These are phyloP conservation scores for Dolichopus griseipennis DNA, from an alignment of 2,888 invertebrate genomes.

Conservation along the genomic window DNA sequence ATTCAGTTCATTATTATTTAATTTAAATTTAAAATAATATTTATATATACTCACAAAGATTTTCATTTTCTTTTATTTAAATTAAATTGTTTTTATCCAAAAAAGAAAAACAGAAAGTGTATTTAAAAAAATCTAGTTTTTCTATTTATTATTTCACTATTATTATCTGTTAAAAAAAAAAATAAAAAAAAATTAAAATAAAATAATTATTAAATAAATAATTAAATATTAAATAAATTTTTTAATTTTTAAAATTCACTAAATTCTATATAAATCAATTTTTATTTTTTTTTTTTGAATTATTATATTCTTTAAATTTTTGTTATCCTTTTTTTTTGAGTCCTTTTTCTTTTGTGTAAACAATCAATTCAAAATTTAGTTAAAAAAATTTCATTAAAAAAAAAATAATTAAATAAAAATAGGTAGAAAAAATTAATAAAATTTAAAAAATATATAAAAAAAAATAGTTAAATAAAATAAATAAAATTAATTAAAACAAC, in stretches of 20 bases:
- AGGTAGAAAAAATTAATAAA: neutral
- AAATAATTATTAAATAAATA: conserved; percentile 20
- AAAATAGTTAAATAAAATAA: conserved; percentile 46
- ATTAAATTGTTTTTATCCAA: conserved; percentile 20
- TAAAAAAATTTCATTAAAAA: too few species aligned
- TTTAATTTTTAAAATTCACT: too few species aligned
- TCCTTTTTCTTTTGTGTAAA: too few species aligned
- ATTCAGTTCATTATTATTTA: too few species aligned
- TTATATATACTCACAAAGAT: conserved; percentile 46
- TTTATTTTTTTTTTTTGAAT: too few species aligned
- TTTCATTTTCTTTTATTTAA: conserved; percentile 42
- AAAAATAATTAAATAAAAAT: too few species aligned
- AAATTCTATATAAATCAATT: neutral
- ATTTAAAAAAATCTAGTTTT: neutral
- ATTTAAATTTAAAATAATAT: too few species aligned
- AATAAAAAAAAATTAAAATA: conserved; percentile 19
- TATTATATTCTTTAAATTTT: too few species aligned
- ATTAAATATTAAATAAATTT: too few species aligned
- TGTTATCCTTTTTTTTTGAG: too few species aligned
- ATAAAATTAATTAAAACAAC: conserved; percentile 22
- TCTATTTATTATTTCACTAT: conserved; percentile 5
- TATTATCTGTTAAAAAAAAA: conserved; percentile 18
- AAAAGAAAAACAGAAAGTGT: too few species aligned
- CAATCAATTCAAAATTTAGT: too few species aligned
- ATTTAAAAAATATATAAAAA: conserved; percentile 11